Percentiles rank a stretch among this genome's conserved stretches.
Evolutionary conservation across 2,113 vertebrate genomes (phyloP).

Genomic region (Monarcha castaneiventris): DNA sequence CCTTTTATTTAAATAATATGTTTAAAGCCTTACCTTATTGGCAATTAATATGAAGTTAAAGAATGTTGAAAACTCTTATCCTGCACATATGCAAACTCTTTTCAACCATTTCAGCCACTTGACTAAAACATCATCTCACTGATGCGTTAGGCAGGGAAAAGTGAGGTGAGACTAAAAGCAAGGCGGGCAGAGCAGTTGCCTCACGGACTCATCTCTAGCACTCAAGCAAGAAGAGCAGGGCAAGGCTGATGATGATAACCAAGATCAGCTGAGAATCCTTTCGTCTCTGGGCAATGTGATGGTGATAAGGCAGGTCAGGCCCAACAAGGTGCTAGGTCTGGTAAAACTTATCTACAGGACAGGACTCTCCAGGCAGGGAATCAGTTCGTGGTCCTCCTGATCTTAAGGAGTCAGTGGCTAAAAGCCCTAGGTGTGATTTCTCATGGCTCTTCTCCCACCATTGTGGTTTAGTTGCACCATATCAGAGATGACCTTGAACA

Average conservation of each 20-base stretch:
- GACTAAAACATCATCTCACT: background rate
- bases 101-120: background rate
- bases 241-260: background rate
- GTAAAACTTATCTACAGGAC: background rate
- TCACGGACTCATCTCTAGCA: background rate
- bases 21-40: background rate
- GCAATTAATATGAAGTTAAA: background rate
- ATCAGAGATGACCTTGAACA: background rate
- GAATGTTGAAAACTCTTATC: background rate
- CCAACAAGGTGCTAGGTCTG: accelerated
- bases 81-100: background rate
- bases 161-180: background rate
- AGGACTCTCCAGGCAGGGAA: background rate
- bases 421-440: background rate
- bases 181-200: accelerated
- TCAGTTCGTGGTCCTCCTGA: background rate
- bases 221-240: background rate
- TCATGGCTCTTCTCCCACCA: background rate
- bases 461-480: background rate
- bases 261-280: background rate
- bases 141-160: background rate
- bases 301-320: background rate
- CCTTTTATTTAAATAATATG: background rate
- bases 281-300: background rate
- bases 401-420: accelerated